A percentile compares a stretch with the other conserved stretches of the same genome.
These are phyloP conservation scores for Rhimphoctona megacephalus DNA, from an alignment of 2,888 invertebrate genomes.

Conservation along the genomic window DNA sequence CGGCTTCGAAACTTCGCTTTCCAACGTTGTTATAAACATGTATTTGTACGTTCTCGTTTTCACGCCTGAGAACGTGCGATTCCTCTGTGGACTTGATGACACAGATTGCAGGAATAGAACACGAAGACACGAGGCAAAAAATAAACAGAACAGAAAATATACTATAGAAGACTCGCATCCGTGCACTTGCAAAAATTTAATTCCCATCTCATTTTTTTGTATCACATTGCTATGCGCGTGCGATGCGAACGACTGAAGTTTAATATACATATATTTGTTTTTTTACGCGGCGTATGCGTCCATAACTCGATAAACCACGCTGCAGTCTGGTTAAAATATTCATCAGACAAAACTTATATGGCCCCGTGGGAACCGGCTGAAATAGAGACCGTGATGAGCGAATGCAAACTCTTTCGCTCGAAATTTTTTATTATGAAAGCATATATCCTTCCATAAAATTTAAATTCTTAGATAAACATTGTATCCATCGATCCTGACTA, in stretches of 20 bases:
- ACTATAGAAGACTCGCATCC: conserved; percentile 2
- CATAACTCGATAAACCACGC: conserved; percentile 55
- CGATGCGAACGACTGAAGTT: not conserved
- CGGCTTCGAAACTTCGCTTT: conserved; percentile 22
- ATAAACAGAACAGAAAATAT: conserved; percentile 25
- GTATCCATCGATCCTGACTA: not conserved
- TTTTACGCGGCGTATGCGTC: conserved; percentile 35
- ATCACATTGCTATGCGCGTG: not conserved
- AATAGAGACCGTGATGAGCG: conserved; percentile 29
- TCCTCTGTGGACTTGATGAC: conserved; percentile 18
- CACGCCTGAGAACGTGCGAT: conserved; percentile 45
- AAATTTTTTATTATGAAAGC: conserved; percentile 15
- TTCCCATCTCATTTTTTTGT: conserved; percentile 42
- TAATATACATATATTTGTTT: not conserved
- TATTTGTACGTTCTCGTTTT: conserved; percentile 48
- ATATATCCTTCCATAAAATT: not conserved
- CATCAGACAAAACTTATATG: conserved; percentile 33
- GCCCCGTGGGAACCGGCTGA: conserved; percentile 8
- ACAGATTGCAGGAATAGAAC: conserved; percentile 29
- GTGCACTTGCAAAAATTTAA: conserved; percentile 31
- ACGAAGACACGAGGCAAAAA: conserved; percentile 5
- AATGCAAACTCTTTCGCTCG: not conserved
- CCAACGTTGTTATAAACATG: not conserved
- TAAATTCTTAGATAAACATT: not conserved
- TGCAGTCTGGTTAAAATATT: conserved; percentile 51